Evolutionary conservation across 2,113 vertebrate species (phyloP).

Genomic region (Neomonachus schauinslandi): DNA sequence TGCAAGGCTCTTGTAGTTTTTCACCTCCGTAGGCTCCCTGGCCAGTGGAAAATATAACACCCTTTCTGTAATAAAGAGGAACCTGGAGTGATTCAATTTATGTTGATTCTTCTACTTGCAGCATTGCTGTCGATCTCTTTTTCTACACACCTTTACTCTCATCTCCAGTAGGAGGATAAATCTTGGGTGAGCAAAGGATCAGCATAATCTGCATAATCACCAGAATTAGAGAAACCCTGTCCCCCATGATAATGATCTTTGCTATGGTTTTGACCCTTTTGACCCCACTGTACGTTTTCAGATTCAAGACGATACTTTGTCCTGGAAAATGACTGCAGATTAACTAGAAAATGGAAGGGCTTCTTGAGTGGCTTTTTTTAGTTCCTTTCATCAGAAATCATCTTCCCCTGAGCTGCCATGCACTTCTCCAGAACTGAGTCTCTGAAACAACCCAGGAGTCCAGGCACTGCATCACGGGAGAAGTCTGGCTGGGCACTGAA

Average conservation of each 20-base stretch:
- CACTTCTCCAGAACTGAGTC: background rate
- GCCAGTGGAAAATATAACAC: background rate
- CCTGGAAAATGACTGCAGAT: background rate
- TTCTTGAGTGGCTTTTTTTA: background rate
- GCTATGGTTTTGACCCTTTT: slow-evolving; percentile 14
- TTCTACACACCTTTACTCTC: background rate
- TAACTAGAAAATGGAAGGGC: background rate
- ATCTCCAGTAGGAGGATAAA: background rate
- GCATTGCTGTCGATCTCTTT: background rate
- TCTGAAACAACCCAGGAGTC: background rate
- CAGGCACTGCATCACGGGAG: background rate
- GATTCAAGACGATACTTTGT: slow-evolving; percentile 20
- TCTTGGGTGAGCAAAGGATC: background rate
- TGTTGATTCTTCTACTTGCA: background rate
- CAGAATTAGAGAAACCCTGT: background rate
- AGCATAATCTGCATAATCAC: background rate
- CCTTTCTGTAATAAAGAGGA: background rate
- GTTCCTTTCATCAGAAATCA: background rate
- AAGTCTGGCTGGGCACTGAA: background rate
- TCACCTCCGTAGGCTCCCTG: slow-evolving; percentile 5
- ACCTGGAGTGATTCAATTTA: background rate
- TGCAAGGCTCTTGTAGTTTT: background rate
- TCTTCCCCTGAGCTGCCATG: background rate
- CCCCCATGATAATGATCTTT: background rate
- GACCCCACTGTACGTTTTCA: background rate